Evolutionary conservation across 2,888 invertebrate species (phyloP).

Genomic region (Drosophila phalerata): DNA sequence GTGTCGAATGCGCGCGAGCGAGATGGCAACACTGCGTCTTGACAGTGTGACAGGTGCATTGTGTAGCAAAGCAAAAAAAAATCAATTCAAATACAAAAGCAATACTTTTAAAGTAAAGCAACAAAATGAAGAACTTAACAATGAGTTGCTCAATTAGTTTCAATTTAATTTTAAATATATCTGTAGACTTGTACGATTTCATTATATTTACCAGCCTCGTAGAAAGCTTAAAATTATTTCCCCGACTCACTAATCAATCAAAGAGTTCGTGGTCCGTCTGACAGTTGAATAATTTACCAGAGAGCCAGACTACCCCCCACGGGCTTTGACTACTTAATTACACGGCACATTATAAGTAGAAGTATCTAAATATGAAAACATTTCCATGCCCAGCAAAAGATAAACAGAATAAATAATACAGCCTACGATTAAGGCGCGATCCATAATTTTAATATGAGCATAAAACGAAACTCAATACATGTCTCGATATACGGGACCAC

Average conservation of each 20-base stretch:
- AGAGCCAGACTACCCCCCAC: constrained; percentile 49
- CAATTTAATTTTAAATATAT: constrained; percentile 3
- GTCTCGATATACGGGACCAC: constrained; percentile 65
- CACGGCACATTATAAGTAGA: constrained; percentile 49
- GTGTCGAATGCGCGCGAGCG: constrained; percentile 32
- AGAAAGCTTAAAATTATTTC: not conserved
- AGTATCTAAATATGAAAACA: constrained; percentile 20
- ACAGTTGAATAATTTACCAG: constrained; percentile 51
- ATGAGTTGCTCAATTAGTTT: constrained; percentile 4
- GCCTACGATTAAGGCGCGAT: constrained; percentile 41
- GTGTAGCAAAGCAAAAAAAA: constrained; percentile 1
- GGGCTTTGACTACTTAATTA: constrained; percentile 73
- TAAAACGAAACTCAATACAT: constrained; percentile 63
- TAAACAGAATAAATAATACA: constrained; percentile 1
- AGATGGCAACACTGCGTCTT: constrained; percentile 18
- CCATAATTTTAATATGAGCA: constrained; percentile 58
- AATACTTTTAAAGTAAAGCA: constrained; percentile 10
- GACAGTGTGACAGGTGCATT: constrained; percentile 57
- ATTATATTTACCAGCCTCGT: not conserved
- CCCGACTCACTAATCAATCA: constrained; percentile 60
- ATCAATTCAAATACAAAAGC: constrained; percentile 10
- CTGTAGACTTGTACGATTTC: not conserved
- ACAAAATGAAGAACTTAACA: constrained; percentile 4
- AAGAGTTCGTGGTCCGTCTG: constrained; percentile 29
- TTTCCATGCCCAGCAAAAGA: constrained; percentile 46